phyloP scores from a whole-genome alignment of 2,113 vertebrate species.

The Phrynosoma platyrhinos region DNA sequence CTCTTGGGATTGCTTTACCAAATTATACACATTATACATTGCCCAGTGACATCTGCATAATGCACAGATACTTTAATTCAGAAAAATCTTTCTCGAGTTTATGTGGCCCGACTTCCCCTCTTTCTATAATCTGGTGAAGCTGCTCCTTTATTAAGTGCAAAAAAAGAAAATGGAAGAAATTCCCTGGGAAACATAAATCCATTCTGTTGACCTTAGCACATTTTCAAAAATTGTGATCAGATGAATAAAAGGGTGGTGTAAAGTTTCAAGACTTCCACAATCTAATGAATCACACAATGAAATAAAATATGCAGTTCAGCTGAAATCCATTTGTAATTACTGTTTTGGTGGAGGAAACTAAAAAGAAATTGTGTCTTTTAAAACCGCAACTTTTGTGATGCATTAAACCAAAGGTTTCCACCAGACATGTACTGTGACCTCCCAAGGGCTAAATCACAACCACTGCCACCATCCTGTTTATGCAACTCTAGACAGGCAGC shows the following conservation, averaged over 20 bases:
- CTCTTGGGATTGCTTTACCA: slow-evolving; percentile 34
- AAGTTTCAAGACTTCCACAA: background rate
- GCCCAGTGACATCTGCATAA: background rate
- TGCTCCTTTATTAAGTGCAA: background rate
- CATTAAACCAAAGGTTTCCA: background rate
- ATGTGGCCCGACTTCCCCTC: background rate
- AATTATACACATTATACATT: background rate
- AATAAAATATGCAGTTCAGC: background rate
- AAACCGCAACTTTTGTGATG: background rate
- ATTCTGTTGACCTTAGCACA: background rate
- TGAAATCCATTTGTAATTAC: background rate
- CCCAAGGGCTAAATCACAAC: no score
- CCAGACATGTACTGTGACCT: background rate
- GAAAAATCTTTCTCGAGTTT: background rate
- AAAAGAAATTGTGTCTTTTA: background rate
- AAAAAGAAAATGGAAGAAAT: background rate
- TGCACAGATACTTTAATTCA: background rate
- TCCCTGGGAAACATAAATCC: background rate
- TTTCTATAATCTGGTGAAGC: background rate
- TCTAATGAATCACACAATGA: background rate
- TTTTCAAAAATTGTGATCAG: slow-evolving; percentile 10
- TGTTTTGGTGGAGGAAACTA: background rate
- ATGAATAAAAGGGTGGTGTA: background rate
- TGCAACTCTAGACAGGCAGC: background rate
- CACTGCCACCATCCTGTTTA: background rate